A percentile compares a stretch with the other conserved stretches of the same genome.
Evolutionary conservation across 2,797 vertebrate species (phyloP).

Genomic region (Poeciliopsis paucimaculata): DNA sequence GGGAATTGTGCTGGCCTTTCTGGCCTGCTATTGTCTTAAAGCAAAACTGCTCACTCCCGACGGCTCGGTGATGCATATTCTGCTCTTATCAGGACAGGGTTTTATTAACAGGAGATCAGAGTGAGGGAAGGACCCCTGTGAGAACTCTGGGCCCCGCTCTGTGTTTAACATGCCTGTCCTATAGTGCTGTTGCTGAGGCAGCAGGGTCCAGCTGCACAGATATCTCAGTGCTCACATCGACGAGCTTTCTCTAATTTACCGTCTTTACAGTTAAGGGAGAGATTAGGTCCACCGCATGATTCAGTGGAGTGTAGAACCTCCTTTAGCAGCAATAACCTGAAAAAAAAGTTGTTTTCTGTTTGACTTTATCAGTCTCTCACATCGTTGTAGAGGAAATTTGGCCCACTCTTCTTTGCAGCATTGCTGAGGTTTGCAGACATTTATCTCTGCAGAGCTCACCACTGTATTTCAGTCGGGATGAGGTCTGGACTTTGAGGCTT

Average conservation of each 20-base stretch:
- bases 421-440: not conserved
- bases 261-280: not conserved
- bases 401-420: not conserved
- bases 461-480: not conserved
- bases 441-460: not conserved
- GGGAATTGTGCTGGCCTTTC: slow-evolving; percentile 64
- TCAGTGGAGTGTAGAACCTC: not conserved
- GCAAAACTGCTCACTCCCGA: slow-evolving; percentile 43
- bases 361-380: not conserved
- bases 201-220: slow-evolving; percentile 46
- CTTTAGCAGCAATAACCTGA: slow-evolving; percentile 2
- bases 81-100: slow-evolving; percentile 49
- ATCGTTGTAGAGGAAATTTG: not conserved
- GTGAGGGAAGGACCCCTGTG: slow-evolving; percentile 53
- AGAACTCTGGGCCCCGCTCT: slow-evolving; percentile 23
- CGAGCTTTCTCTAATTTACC: slow-evolving; percentile 19
- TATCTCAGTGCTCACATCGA: slow-evolving; percentile 34
- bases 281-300: not conserved
- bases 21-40: slow-evolving; percentile 54
- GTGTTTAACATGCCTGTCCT: slow-evolving; percentile 48
- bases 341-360: slow-evolving; percentile 3
- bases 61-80: slow-evolving; percentile 59
- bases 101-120: slow-evolving; percentile 53
- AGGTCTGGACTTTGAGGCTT: not conserved
- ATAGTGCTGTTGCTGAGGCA: slow-evolving; percentile 43